phyloP scores from a whole-genome alignment of 1,140 invertebrate species.

The Gryllus bimaculatus region DNA sequence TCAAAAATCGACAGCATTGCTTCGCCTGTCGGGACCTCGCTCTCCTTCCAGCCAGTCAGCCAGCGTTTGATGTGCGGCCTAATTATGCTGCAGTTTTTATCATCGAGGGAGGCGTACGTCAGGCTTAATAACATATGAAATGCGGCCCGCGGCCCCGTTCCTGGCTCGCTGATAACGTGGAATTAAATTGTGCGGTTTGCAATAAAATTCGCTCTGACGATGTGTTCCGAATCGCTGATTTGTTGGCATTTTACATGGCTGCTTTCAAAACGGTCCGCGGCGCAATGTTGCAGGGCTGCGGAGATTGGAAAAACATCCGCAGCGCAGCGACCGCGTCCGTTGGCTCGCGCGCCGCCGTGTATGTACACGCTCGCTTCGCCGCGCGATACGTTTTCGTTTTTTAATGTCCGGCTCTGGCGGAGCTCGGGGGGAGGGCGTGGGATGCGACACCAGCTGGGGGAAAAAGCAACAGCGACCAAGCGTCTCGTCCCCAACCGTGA shows the following conservation, averaged over 20 bases:
- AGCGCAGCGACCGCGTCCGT: too few species aligned
- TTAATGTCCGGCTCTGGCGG: not conserved
- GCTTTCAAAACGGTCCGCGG: not conserved
- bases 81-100: conserved; percentile 1
- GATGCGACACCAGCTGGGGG: too few species aligned
- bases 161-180: not conserved
- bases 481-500: too few species aligned
- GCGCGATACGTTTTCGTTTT: not conserved
- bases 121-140: not conserved
- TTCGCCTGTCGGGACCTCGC: too few species aligned
- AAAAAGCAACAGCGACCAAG: too few species aligned
- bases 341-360: not conserved
- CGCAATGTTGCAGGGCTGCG: not conserved
- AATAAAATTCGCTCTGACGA: not conserved
- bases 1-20: too few species aligned
- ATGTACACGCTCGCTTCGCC: not conserved
- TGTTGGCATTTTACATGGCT: not conserved
- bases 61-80: not conserved
- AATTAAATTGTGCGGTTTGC: not conserved
- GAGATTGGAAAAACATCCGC: not conserved
- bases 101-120: not conserved
- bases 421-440: too few species aligned
- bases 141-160: not conserved
- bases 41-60: not conserved
- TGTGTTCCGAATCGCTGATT: not conserved